Conservation (phyloP, 1,140 invertebrate species). For the Lucilia sericata region DNA sequence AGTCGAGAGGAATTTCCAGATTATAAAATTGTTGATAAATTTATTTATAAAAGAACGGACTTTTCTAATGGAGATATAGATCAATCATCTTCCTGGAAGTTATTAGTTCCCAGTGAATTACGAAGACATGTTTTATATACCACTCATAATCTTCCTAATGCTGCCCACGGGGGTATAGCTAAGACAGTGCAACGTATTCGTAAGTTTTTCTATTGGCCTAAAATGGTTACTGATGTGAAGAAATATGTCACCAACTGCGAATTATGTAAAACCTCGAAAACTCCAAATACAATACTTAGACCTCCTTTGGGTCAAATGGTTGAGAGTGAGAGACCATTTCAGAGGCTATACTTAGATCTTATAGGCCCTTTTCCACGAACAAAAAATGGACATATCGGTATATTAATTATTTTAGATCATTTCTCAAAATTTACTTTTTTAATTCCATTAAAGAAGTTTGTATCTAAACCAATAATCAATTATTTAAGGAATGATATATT, state of each 20-base stretch:
- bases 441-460: neutral
- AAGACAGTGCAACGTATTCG: slow-evolving; percentile 25
- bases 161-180: slow-evolving; percentile 28
- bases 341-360: too few relatives aligned
- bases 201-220: slow-evolving; percentile 13
- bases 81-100: slow-evolving; percentile 27
- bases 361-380: too few relatives aligned
- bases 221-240: neutral
- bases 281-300: neutral
- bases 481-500: slow-evolving; percentile 12
- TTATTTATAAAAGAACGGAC: slow-evolving; percentile 34
- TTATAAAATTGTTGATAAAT: slow-evolving; percentile 22
- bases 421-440: slow-evolving; percentile 32
- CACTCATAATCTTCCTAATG: neutral
- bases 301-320: slow-evolving; percentile 20
- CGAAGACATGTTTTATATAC: neutral
- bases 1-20: slow-evolving; percentile 3
- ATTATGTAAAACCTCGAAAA: slow-evolving; percentile 26
- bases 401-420: too few relatives aligned
- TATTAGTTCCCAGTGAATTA: slow-evolving; percentile 27
- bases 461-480: neutral
- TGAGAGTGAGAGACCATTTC: slow-evolving; percentile 18
- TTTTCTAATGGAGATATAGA: neutral
- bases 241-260: slow-evolving; percentile 21
- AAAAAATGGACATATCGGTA: too few relatives aligned